Evolutionary conservation across 2,888 invertebrate species (phyloP).

Genomic region (Plebejus anna): DNA sequence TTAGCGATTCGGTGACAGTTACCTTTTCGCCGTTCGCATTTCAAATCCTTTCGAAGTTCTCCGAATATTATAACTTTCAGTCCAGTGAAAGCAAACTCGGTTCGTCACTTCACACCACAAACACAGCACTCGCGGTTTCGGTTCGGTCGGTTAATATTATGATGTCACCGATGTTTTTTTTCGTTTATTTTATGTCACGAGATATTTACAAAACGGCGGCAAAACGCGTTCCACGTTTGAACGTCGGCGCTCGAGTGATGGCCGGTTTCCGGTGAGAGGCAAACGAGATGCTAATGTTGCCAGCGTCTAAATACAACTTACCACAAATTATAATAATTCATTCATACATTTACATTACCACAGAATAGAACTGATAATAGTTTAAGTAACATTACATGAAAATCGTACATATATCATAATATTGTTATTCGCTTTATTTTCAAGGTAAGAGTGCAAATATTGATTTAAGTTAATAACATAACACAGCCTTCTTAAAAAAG

Average conservation of each 20-base stretch:
- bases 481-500: neutral
- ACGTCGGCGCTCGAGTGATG: conserved; percentile 8
- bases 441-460: neutral
- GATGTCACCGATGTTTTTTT: conserved; percentile 52
- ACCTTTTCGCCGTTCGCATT: conserved; percentile 55
- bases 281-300: conserved; percentile 20
- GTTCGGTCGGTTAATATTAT: conserved; percentile 40
- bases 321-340: neutral
- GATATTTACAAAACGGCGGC: conserved; percentile 30
- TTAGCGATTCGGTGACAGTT: conserved; percentile 41
- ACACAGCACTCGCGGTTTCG: conserved; percentile 46
- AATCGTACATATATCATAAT: too few relatives aligned
- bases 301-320: neutral
- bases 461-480: neutral
- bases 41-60: conserved; percentile 60
- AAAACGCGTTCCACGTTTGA: conserved; percentile 18
- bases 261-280: conserved; percentile 20
- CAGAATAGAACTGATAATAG: too few relatives aligned
- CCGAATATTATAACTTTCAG: conserved; percentile 76
- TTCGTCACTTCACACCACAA: conserved; percentile 45
- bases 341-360: too few relatives aligned
- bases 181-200: conserved; percentile 45
- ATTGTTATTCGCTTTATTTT: neutral
- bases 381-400: too few relatives aligned
- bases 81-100: conserved; percentile 79